Base-by-base conservation (phyloP, 2,888 invertebrate genomes). In the Ceraclea dissimilis region DNA sequence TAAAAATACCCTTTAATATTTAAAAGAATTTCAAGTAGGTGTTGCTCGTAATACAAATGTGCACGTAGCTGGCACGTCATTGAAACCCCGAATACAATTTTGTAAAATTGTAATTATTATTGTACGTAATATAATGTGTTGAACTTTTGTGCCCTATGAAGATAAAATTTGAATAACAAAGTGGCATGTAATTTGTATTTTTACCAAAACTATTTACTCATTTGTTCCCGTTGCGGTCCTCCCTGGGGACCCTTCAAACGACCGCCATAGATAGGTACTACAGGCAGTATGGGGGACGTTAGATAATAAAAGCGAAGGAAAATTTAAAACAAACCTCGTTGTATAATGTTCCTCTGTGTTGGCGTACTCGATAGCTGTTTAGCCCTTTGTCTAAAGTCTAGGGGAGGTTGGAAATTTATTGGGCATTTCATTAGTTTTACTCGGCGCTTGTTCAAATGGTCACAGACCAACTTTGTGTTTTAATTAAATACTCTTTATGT, bases 381-480 rank as follows among this genome's bases (percentile, higher is more conserved):
- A n/a, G 26, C 20, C 49, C 49, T 49, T 49, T 49, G 49, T 49
- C 49, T 49, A 49, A 19, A 20, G 49, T 22, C 21, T n/a, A 16
- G 54, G 54, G 33, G 39, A 22, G 16, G 16, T 33, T 33, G 10
- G 34, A 44, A 54, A 54, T 54, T 54, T 54, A 54, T 34, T 49
- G 48, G 49, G 46, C 54, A 49, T 54, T 54, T 54, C 54, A 54
- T 54, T 54, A 49, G 54, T 54, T 54, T 21, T 49, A 16, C 46
- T 48, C 33, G 18, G 47, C 31, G 47, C 18, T 49, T 49, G 33
- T 47, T 39, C 39, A 39, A 46, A 46, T 53, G 47, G 31, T 22
- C 18, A 47, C 53, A 31, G 48, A 16, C 44, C 19, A 46, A 26
- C 26, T 49, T 49, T 31, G 47, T 47, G 39, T 21, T 54, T 54